Base-by-base conservation (phyloP, 2,888 invertebrate species). In the Steinernema carpocapsae region DNA sequence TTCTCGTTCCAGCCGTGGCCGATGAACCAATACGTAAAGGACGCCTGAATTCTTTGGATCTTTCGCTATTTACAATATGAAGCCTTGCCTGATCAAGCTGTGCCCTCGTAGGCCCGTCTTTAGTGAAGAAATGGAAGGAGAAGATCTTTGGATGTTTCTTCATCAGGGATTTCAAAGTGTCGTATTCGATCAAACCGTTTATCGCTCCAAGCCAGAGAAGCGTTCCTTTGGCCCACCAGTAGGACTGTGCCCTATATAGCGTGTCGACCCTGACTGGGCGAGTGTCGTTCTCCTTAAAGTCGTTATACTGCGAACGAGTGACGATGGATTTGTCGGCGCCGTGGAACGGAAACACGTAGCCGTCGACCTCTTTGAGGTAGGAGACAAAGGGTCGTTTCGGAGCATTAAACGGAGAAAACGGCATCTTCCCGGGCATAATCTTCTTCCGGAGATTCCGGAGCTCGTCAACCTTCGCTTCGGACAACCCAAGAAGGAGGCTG, bases 1-100 rank as follows among this genome's bases (percentile, higher is more conserved):
- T 91, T 91, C 45, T 92, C 91, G 0, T 90, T 89, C 94, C 95
- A 96, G 0, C 96, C 96, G 77, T 90, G 89, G 0, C 93, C 94
- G 79, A 91, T 89, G 83, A 95, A 91, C 42, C 91, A 92, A 77
- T 94, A 89, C 71, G 82, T 81, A 81, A 94, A 94, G 22, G 89
- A 88, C 0, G 91, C 89, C 14, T 91, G 37, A 32, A 78, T 3
- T n/a, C n/a, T 37, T 37, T 37, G 37, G 37, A 37, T 6, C 3
- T 37, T 37, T 0, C 12, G 26, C 10, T 37, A 6, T 37, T 10
- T 10, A 3, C 37, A 10, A 37, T 10, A 10, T 37, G 37, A 37
- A 37, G 3, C 10, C 14, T 12, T n/a, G 80, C 79, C 75, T 85
- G 81, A 42, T 80, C 75, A 82, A 89, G 89, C 86, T 90, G 89